phyloP scores from a whole-genome alignment of 2,113 vertebrate genomes.

The Anguilla rostrata region DNA sequence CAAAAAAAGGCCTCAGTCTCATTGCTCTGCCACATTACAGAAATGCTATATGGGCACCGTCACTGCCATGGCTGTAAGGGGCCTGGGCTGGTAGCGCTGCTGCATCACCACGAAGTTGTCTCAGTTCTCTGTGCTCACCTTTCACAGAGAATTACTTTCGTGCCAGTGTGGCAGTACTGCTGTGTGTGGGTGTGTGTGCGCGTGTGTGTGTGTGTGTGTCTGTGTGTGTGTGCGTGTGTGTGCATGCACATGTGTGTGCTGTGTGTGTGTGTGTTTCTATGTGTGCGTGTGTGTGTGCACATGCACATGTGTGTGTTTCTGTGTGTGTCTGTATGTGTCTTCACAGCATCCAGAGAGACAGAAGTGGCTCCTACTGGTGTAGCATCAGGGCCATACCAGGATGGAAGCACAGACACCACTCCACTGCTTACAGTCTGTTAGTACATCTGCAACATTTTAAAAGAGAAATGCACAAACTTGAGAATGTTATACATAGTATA shows the following conservation, averaged over 20 bases:
- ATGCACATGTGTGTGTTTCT: not conserved
- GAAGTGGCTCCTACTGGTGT: not conserved
- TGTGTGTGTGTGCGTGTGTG: not conserved
- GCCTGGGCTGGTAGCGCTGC: not conserved
- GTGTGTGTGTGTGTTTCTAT: not conserved
- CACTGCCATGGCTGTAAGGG: not conserved
- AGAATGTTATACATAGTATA: no score
- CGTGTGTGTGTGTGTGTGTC: not conserved
- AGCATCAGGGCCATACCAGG: not conserved
- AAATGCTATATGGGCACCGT: not conserved
- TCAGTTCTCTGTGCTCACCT: not conserved
- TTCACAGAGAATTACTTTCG: not conserved
- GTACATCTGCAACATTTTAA: no score
- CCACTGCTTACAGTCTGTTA: not conserved
- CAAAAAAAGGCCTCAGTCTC: not conserved
- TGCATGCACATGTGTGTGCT: not conserved
- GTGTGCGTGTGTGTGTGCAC: not conserved
- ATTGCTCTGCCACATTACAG: not conserved
- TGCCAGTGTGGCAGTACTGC: not conserved
- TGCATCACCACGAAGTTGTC: not conserved
- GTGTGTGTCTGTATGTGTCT: not conserved
- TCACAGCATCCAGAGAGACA: not conserved
- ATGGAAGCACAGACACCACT: not conserved
- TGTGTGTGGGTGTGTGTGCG: not conserved
- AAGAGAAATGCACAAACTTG: not conserved